A percentile compares a stretch with the other conserved stretches of the same genome.
phyloP scores from a whole-genome alignment of 2,113 vertebrate genomes.

The Hoplias malabaricus region DNA sequence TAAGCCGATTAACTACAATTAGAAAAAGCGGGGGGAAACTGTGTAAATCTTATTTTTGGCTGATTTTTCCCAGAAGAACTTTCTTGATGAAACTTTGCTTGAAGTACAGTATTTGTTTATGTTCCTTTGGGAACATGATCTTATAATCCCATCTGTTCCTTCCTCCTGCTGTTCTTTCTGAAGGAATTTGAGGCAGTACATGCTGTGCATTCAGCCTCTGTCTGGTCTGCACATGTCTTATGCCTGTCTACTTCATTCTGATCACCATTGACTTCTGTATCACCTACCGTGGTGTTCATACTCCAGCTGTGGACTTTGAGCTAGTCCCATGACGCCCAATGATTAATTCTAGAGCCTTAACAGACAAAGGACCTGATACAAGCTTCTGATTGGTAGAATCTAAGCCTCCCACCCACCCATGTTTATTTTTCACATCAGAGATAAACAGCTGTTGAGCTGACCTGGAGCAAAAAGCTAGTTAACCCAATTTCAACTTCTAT shows the following conservation, averaged over 20 bases:
- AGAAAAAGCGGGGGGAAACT: too few species aligned
- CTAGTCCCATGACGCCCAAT: too few species aligned
- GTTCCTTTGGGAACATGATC: conserved; percentile 17
- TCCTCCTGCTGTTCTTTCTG: conserved; percentile 29
- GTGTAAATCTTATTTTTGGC: neutral
- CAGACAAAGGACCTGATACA: neutral
- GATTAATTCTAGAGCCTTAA: too few species aligned
- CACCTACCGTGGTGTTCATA: neutral
- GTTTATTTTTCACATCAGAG: conserved; percentile 40
- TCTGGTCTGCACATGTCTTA: conserved; percentile 31
- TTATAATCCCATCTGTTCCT: conserved; percentile 15
- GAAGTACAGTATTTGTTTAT: neutral
- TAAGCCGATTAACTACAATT: too few species aligned
- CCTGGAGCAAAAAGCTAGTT: conserved; percentile 1
- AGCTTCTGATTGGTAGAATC: conserved; percentile 12
- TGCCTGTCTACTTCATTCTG: neutral
- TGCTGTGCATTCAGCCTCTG: neutral
- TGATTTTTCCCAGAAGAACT: too few species aligned
- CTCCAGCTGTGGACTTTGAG: conserved; percentile 17
- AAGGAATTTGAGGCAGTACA: conserved; percentile 41
- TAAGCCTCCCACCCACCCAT: neutral
- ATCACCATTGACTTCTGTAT: neutral
- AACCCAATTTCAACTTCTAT: conserved; percentile 8
- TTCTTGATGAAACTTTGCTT: neutral
- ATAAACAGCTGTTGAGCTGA: conserved; percentile 30